Evolutionary conservation across 2,888 invertebrate species (phyloP), one percentile per base, ranked within the genome.

Genomic region (Drosophila basisetae): DNA sequence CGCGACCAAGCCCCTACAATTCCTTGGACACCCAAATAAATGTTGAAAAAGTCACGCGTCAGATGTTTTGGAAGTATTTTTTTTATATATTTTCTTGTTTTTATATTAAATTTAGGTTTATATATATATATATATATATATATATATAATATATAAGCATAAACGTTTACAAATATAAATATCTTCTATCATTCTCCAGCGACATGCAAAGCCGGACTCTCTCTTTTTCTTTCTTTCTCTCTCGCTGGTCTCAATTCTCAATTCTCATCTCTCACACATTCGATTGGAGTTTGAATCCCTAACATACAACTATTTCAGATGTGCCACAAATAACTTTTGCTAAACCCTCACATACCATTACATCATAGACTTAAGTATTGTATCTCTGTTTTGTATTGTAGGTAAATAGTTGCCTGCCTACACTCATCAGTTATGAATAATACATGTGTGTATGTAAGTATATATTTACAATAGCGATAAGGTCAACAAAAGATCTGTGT

Each of bases 151-250:
- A 79, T 86, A 85, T 84, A 86, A 82, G 83, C 83, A 85, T 84
- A 85, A 87, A 83, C 72, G 68, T 87, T 82, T 87, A 84, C 87
- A 85, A 85, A 85, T 85, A 85, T 87, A 85, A 85, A 87, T 87
- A 85, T 87, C 76, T 82, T 77, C 72, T 83, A 75, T 82, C 72
- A 67, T 76, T 84, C 65, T 75, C 79, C 76, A 62, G 73, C 71
- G 61, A 60, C 73, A 39, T 43, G 10, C 56, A 39, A 30, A 6
- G 60, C 37, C 63, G 61, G 39, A 16, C 25, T 47, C 49, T 41
- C 33, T 33, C 6, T 43, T 22, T 47, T 22, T 37, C 16, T 52
- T 35, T 16, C 35, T 4, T 33, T 43, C 18, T 64, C 49, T 47
- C 49, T 65, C 22, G 37, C 22, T 53, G 41, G 55, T 67, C 66